These are phyloP conservation scores for Leuciscus idus DNA, from an alignment of 2,113 vertebrate species.

Conservation along the genomic window DNA sequence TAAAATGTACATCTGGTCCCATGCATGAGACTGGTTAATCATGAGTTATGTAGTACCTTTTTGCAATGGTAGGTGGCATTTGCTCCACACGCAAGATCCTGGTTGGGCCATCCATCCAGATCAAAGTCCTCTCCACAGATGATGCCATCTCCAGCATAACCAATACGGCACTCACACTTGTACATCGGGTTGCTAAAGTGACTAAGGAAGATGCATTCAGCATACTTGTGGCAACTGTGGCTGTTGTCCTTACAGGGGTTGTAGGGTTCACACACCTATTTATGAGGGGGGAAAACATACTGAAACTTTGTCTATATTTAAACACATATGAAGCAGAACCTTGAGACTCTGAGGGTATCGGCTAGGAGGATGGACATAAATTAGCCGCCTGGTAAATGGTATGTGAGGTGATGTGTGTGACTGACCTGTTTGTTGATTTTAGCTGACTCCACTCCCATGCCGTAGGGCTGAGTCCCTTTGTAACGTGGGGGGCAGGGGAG, in stretches of 20 bases:
- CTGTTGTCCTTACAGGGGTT: conserved; percentile 94
- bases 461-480: conserved; percentile 88
- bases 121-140: conserved; percentile 94
- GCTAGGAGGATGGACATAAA: neutral
- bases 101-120: conserved; percentile 96
- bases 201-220: conserved; percentile 88
- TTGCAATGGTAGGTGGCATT: conserved; percentile 92
- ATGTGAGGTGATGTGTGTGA: neutral
- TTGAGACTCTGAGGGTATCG: neutral
- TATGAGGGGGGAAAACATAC: neutral
- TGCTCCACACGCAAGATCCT: conserved; percentile 84
- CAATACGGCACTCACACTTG: conserved; percentile 90
- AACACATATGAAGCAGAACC: conserved; percentile 12
- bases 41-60: conserved; percentile 75
- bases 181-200: conserved; percentile 91
- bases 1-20: neutral
- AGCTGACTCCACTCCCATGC: conserved; percentile 85
- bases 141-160: conserved; percentile 92
- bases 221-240: conserved; percentile 88
- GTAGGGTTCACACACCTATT: conserved; percentile 90
- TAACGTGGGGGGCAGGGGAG: conserved; percentile 91
- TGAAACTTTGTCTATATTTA: conserved; percentile 1
- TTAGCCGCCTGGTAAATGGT: neutral
- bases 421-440: conserved; percentile 84
- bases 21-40: neutral